A percentile compares a stretch with the other conserved stretches of the same genome.
Conservation (phyloP, 2,888 invertebrate species). For the Hypsopygia costalis region DNA sequence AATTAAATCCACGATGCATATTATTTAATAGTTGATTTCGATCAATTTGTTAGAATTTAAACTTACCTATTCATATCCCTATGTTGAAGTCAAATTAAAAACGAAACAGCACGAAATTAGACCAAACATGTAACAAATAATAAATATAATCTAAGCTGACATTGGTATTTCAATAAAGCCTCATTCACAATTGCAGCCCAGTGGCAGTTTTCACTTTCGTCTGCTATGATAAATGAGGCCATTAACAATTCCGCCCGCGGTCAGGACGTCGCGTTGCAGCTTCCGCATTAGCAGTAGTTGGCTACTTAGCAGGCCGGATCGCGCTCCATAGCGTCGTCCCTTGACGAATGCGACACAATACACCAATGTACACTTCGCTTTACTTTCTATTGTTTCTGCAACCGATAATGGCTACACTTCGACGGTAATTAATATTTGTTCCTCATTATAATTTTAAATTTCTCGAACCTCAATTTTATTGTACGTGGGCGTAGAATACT, state of each 20-base stretch:
- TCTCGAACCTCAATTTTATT: slow-evolving; percentile 23
- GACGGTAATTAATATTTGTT: slow-evolving; percentile 38
- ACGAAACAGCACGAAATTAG: too few species aligned
- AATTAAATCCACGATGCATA: too few species aligned
- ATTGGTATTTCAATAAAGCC: slow-evolving; percentile 17
- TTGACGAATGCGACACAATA: slow-evolving; percentile 35
- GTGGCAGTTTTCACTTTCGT: slow-evolving; percentile 67
- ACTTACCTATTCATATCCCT: too few species aligned
- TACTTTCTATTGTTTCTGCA: slow-evolving; percentile 43
- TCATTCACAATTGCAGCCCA: slow-evolving; percentile 34
- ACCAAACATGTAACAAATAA: slow-evolving; percentile 1
- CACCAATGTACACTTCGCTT: slow-evolving; percentile 28
- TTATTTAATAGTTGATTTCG: too few species aligned
- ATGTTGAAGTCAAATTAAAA: too few species aligned
- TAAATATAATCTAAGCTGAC: not conserved
- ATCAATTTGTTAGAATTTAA: too few species aligned
- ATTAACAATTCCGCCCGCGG: slow-evolving; percentile 61
- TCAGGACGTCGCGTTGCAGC: slow-evolving; percentile 61
- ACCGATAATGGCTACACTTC: slow-evolving; percentile 29
- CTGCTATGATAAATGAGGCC: slow-evolving; percentile 53
- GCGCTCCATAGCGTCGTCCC: slow-evolving; percentile 27
- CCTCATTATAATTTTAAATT: slow-evolving; percentile 46
- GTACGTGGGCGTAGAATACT: slow-evolving; percentile 30
- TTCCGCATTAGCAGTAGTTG: slow-evolving; percentile 45
- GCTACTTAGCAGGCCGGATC: not conserved